Evolutionary conservation across 2,113 vertebrate species (phyloP), one percentile per base, ranked within the genome.

Genomic region (Drymodes brunneopygia): DNA sequence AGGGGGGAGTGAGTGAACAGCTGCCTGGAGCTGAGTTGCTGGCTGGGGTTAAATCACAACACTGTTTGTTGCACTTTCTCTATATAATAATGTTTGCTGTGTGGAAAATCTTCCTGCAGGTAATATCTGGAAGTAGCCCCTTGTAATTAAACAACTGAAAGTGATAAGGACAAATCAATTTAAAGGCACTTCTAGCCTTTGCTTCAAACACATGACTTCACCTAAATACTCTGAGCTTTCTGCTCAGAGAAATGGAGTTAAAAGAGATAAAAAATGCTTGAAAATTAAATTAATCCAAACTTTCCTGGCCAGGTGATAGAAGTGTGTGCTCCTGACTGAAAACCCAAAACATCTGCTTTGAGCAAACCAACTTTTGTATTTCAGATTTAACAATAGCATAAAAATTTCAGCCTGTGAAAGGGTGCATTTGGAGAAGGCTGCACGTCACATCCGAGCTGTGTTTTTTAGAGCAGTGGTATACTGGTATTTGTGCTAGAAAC

Each of bases 261-360:
- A 53, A 50, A 80, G 24, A 77, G 28, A 57, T 72, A 28, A 67
- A 80, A 95, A 92, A 58, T 44, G 10, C 27, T 62, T 93, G 33
- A 73, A 86, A 86, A 86, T 40, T 3, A 81, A 58, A 66, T 62
- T 3, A 80, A 66, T 20, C 36, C 18, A 77, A 31, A 24, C 20
- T 92, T 80, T 92, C 5, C 62, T 82, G 38, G 14, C 29, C 38
- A 65, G 25, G 28, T 60, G 51, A 60, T 22, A 48, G 50, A 80
- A 72, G 3, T 18, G 25, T 36, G 42, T 36, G 12, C 33, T 45
- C 11, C 53, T 77, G 45, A 15, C 50, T 62, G 47, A 78, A 70
- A 85, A 79, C 12, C 72, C 48, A 64, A 81, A 96, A 60, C 21
- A 65, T 42, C 33, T 80, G 9, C 40, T 85, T 69, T 75, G 15